Base-by-base conservation (phyloP, 1,140 invertebrate species). In the Drosophila lacteicornis region DNA sequence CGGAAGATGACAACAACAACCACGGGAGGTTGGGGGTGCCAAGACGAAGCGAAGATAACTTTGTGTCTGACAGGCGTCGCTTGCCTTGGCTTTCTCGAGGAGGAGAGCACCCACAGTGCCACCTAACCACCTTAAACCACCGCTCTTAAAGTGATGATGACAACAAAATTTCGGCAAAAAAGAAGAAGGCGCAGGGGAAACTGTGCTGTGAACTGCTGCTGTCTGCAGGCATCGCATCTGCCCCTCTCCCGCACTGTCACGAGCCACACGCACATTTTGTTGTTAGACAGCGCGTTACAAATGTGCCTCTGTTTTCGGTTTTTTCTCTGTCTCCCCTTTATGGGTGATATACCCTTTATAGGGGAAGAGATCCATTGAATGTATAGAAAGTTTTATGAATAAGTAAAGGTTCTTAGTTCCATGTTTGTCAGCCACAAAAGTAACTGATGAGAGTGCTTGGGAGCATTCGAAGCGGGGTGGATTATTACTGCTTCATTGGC, bases 261-360 rank as follows among this genome's bases (percentile, higher is more conserved):
- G 80, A 81, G 85, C 69, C 85, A 84, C 84, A 88, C 84, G 84
- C 84, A 88, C 84, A 90, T 84, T 88, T 78, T 74, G 65, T 63
- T 71, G 84, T 87, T 87, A 88, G 80, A 87, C 84, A 83, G 83
- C 66, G 83, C 79, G 85, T 88, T 88, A 88, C 84, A 87, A 87
- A 87, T 88, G 80, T 69, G 76, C 73, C 75, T 57, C 59, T 80
- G 71, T 65, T 42, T 68, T 61, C 49, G 55, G 36, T 59, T 49
- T 50, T 45, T 47, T 59, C 33, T 30, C 43, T 40, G 53, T 56
- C 53, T n/a, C 47, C 22, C 47, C 17, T 66, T 66, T 30, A 27
- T 45, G 27, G 27, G 27, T 22, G 27, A 22, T 36, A 71, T 71
- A 71, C 68, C 22, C 69, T 60, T 47, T 71, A 3, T 8, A 15